Evolutionary conservation across 2,888 invertebrate species (phyloP).

Genomic region (Pristionchus entomophagus): DNA sequence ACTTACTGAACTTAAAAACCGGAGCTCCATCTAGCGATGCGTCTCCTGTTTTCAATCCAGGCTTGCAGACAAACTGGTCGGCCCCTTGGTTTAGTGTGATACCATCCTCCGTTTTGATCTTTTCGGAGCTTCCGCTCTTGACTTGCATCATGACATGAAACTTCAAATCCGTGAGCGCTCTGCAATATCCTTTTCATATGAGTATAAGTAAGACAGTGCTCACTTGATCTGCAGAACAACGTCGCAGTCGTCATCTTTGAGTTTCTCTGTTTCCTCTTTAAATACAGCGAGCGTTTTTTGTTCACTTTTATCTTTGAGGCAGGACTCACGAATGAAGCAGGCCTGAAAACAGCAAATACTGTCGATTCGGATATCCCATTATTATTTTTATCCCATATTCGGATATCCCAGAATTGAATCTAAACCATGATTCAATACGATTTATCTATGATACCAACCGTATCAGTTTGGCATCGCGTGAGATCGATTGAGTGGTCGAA

Average conservation of each 20-base stretch:
- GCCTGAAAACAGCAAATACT: not conserved
- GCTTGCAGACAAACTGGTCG: not conserved
- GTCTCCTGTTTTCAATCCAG: not conserved
- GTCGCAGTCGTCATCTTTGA: not conserved
- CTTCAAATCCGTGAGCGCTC: not conserved
- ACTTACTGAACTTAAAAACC: too few species aligned
- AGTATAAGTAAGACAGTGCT: not conserved
- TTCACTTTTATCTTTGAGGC: not conserved
- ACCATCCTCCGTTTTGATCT: not conserved
- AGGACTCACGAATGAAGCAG: constrained; percentile 19
- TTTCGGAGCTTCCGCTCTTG: not conserved
- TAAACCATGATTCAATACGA: too few species aligned
- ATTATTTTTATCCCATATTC: too few species aligned
- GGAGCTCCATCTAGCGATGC: too few species aligned
- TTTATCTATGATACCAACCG: not conserved
- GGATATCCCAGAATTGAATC: too few species aligned
- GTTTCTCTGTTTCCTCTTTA: not conserved
- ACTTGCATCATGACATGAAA: not conserved
- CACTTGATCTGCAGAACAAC: not conserved
- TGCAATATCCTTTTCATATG: not conserved
- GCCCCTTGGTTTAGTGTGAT: not conserved
- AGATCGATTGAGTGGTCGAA: constrained; percentile 8
- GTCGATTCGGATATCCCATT: too few species aligned
- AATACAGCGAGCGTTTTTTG: not conserved
- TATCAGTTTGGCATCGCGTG: not conserved